phyloP scores from a whole-genome alignment of 1,140 invertebrate genomes.

The Ceratina japonica region DNA sequence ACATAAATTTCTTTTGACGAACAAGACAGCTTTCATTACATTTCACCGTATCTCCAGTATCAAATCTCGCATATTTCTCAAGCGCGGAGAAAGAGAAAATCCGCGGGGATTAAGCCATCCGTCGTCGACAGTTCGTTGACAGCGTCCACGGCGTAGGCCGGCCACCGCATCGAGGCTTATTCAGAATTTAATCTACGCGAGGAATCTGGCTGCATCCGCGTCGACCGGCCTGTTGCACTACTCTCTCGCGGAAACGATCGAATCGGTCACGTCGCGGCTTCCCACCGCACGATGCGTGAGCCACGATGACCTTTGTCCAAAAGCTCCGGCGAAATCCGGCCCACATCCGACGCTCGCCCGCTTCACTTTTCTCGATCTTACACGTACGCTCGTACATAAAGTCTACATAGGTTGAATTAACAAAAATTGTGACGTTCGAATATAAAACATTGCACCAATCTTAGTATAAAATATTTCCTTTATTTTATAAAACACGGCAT shows the following conservation, averaged over 20 bases:
- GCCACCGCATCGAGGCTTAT: constrained; percentile 19
- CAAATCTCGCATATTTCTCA: not conserved
- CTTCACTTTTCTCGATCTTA: not conserved
- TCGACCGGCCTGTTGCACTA: constrained; percentile 5
- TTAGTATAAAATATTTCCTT: no score
- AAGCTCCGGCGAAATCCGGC: constrained; percentile 23
- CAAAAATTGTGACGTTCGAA: no score
- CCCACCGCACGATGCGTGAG: constrained; percentile 51
- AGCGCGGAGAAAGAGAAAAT: constrained; percentile 6
- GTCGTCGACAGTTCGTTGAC: not conserved
- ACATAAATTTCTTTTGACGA: no score
- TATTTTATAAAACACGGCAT: no score
- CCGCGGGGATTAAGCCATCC: constrained; percentile 17
- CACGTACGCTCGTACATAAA: not conserved
- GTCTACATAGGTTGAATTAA: no score
- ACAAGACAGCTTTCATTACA: no score
- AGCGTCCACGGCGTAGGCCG: constrained; percentile 6
- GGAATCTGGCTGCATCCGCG: constrained; percentile 27
- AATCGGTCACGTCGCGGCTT: constrained; percentile 59
- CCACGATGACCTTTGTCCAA: constrained; percentile 41
- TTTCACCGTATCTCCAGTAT: not conserved
- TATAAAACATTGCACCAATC: no score
- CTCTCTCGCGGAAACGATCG: constrained; percentile 22
- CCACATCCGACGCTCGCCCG: not conserved
- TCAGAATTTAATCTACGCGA: constrained; percentile 36